These are phyloP conservation scores for Chromobotia macracanthus DNA, from an alignment of 2,797 vertebrate species.

Conservation along the genomic window DNA sequence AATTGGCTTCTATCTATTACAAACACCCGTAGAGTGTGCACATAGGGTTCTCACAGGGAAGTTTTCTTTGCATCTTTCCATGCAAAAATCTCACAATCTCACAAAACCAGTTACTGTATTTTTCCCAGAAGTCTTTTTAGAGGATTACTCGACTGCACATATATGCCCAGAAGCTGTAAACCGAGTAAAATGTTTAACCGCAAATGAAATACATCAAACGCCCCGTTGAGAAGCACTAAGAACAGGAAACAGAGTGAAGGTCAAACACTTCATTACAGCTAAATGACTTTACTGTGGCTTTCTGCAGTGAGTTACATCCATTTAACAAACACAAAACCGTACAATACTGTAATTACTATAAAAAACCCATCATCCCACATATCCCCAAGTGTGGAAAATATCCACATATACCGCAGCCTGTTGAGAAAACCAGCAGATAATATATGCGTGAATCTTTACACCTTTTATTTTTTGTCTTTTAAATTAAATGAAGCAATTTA, in stretches of 20 bases:
- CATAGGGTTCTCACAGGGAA: too few species aligned
- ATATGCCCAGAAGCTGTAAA: slow-evolving; percentile 45
- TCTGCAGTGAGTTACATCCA: slow-evolving; percentile 27
- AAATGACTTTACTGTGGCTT: slow-evolving; percentile 41
- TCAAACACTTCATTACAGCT: slow-evolving; percentile 35
- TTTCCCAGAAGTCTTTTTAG: slow-evolving; percentile 6
- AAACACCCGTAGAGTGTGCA: too few species aligned
- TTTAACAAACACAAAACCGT: slow-evolving; percentile 24
- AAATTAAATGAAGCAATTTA: too few species aligned
- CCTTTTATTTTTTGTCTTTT: too few species aligned
- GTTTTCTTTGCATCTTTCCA: too few species aligned
- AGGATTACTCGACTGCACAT: slow-evolving; percentile 11
- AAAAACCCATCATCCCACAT: slow-evolving; percentile 43
- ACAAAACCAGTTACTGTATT: not conserved
- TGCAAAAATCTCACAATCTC: too few species aligned
- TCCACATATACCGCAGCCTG: not conserved
- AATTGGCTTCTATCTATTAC: too few species aligned
- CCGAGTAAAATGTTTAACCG: slow-evolving; percentile 42
- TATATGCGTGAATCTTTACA: not conserved
- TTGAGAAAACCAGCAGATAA: not conserved
- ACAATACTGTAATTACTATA: slow-evolving; percentile 28
- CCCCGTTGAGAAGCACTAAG: slow-evolving; percentile 30
- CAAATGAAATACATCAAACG: slow-evolving; percentile 38
- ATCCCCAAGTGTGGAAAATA: slow-evolving; percentile 19
- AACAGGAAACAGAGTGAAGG: slow-evolving; percentile 27